These are phyloP conservation scores for Pithys albifrons DNA, from an alignment of 2,113 vertebrate species.

Conservation along the genomic window DNA sequence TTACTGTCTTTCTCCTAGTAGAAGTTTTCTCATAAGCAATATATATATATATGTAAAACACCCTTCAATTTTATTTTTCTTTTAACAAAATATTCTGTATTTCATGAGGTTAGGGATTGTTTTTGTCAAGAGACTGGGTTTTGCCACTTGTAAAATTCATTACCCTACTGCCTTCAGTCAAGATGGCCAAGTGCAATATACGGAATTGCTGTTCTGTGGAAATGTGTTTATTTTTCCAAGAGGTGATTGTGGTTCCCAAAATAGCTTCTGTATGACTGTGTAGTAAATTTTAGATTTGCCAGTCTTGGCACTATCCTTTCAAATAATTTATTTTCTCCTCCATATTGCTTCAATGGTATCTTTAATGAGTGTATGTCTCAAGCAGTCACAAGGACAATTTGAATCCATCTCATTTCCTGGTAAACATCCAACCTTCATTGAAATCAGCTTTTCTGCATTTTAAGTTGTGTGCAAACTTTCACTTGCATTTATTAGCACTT, in stretches of 20 bases:
- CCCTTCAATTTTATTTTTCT: neutral
- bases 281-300: constrained; percentile 51
- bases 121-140: neutral
- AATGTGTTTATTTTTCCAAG: constrained; percentile 59
- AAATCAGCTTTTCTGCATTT: constrained; percentile 6
- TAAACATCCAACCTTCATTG: constrained; percentile 12
- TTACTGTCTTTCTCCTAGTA: neutral
- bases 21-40: neutral
- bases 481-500: constrained; percentile 19
- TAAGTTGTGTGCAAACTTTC: constrained; percentile 24
- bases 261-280: constrained; percentile 17
- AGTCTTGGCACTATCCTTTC: constrained; percentile 6
- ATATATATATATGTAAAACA: neutral
- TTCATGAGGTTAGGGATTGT: neutral
- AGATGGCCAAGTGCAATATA: constrained; percentile 13
- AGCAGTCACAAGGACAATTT: neutral
- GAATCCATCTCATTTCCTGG: neutral
- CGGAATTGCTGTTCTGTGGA: constrained; percentile 23
- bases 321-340: constrained; percentile 30
- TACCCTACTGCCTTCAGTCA: neutral
- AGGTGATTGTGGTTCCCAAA: constrained; percentile 55
- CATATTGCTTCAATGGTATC: neutral
- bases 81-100: neutral
- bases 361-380: constrained; percentile 6
- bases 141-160: constrained; percentile 8